These are phyloP conservation scores for Babyrousa celebensis DNA, from an alignment of 2,797 vertebrate genomes.

Conservation along the genomic window DNA sequence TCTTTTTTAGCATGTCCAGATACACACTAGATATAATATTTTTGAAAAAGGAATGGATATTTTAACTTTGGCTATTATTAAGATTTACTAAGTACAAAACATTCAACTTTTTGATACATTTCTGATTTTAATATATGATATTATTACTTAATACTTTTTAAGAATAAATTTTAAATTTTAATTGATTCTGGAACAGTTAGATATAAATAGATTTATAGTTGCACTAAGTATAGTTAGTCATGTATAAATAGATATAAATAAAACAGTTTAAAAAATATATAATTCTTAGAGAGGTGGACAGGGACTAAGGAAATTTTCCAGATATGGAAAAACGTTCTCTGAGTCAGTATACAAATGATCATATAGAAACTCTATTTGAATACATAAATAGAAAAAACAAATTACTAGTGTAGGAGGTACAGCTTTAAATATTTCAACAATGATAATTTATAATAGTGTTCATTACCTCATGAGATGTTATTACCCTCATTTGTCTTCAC, in stretches of 20 bases:
- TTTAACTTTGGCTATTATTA: conserved; percentile 18
- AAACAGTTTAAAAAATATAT: not conserved
- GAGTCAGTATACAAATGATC: not conserved
- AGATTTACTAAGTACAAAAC: not conserved
- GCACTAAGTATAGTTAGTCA: not conserved
- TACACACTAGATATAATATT: not conserved
- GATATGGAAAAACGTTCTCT: not conserved
- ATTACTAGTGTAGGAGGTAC: not conserved
- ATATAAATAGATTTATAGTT: not conserved
- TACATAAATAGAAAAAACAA: not conserved
- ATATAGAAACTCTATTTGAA: not conserved
- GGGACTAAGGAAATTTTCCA: not conserved
- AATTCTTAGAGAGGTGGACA: not conserved
- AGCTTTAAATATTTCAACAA: not conserved
- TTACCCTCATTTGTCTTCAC: not conserved
- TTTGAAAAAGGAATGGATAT: not conserved
- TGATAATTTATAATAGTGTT: not conserved
- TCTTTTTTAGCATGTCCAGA: not conserved
- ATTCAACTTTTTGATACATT: not conserved
- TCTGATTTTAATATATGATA: not conserved
- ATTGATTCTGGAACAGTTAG: not conserved
- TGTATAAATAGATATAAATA: not conserved
- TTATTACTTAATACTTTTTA: not conserved
- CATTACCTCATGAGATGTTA: not conserved
- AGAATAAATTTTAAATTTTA: not conserved